These are phyloP conservation scores for Pimephales promelas DNA, from an alignment of 2,113 vertebrate genomes.

Conservation along the genomic window DNA sequence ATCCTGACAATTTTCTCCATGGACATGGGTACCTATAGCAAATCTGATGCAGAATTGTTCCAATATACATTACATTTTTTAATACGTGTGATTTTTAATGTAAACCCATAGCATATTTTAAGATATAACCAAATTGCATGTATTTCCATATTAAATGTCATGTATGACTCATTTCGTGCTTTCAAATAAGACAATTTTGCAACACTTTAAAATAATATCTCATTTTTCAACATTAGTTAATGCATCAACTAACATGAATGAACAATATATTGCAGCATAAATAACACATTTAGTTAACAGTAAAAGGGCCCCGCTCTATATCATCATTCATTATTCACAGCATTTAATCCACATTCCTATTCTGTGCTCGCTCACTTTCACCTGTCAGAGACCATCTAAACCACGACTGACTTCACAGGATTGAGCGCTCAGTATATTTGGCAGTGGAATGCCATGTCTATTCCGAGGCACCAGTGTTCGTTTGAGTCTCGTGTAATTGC, in stretches of 20 bases:
- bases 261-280: background rate
- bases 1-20: no score
- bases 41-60: no score
- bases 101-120: background rate
- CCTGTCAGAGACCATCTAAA: constrained; percentile 19
- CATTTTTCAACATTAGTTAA: no score
- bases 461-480: constrained; percentile 62
- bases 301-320: background rate
- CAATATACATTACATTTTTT: no score
- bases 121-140: no score
- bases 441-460: constrained; percentile 66
- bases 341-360: constrained; percentile 18
- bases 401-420: constrained; percentile 69
- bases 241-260: no score
- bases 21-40: no score
- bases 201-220: no score
- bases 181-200: no score
- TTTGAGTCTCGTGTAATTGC: constrained; percentile 60
- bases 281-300: background rate
- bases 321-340: background rate
- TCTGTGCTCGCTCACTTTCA: constrained; percentile 1
- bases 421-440: constrained; percentile 67
- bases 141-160: no score
- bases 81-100: no score
- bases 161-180: no score